phyloP scores from a whole-genome alignment of 1,140 invertebrate species.

The Zaprionus capensis region DNA sequence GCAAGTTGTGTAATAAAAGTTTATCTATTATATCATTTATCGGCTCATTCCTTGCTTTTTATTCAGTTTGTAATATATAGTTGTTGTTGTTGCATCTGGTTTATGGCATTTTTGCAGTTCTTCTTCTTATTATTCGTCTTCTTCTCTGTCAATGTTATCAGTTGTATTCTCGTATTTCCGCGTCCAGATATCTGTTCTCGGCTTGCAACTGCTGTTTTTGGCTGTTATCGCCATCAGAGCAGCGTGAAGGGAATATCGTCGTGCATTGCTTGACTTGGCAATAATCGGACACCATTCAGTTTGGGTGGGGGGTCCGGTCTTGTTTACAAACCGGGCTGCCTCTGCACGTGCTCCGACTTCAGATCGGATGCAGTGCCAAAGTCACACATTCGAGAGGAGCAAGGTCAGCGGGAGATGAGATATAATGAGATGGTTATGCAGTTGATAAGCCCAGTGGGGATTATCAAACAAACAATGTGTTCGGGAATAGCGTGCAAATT shows the following conservation, averaged over 20 bases:
- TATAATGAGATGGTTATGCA: conserved; percentile 27
- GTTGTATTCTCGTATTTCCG: conserved; percentile 19
- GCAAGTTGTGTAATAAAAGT: background rate
- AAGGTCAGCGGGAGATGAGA: conserved; percentile 53
- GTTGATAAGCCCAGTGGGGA: conserved; percentile 9
- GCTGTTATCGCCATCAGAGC: conserved; percentile 29
- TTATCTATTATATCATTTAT: background rate
- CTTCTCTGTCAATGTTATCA: conserved; percentile 27
- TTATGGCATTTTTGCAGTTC: background rate
- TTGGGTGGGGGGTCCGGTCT: background rate
- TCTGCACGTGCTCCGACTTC: conserved; percentile 29
- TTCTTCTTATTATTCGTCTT: background rate
- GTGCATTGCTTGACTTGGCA: conserved; percentile 18
- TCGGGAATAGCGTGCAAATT: conserved; percentile 6
- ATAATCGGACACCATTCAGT: conserved; percentile 26
- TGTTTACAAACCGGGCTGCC: conserved; percentile 26
- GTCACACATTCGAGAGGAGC: conserved; percentile 1
- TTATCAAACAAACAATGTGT: conserved; percentile 21
- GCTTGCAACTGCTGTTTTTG: conserved; percentile 27
- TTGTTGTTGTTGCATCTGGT: background rate
- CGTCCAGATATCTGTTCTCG: conserved; percentile 15
- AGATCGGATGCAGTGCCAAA: conserved; percentile 20
- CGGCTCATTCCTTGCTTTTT: background rate
- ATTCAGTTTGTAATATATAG: background rate
- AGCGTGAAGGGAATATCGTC: background rate